A percentile compares a stretch with the other conserved stretches of the same genome.
These are phyloP conservation scores for Dryococelus australis DNA, from an alignment of 2,888 invertebrate genomes.

Conservation along the genomic window DNA sequence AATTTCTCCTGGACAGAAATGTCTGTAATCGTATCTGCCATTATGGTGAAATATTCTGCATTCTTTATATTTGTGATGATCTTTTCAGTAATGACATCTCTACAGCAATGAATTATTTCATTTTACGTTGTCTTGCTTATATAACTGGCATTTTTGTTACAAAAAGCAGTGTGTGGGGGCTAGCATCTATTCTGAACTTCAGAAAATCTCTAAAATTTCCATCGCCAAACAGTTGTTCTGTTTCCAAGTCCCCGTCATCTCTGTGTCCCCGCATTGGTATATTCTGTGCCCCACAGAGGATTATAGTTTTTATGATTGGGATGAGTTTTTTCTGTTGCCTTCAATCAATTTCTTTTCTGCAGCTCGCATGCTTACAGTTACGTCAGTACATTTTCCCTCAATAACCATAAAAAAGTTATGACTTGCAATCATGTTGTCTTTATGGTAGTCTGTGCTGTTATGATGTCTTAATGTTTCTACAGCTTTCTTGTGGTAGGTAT, in stretches of 20 bases:
- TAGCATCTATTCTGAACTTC: background rate
- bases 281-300: background rate
- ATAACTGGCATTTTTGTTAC: background rate
- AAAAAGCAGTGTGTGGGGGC: background rate
- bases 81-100: background rate
- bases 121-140: background rate
- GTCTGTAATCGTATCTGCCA: background rate
- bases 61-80: background rate
- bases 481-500: too few relatives aligned
- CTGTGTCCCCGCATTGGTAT: background rate
- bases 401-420: conserved; percentile 6
- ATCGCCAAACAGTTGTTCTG: background rate
- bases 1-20: background rate
- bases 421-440: background rate
- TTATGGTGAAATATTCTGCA: conserved; percentile 12
- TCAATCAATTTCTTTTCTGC: background rate
- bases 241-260: background rate
- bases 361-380: background rate
- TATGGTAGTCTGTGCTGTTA: background rate
- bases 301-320: background rate
- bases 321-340: background rate
- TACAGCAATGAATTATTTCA: background rate
- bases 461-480: conserved; percentile 3
- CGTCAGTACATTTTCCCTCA: background rate
- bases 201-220: background rate